Percentiles rank a stretch among this genome's conserved stretches.
These are phyloP conservation scores for Tragelaphus oryx DNA, from an alignment of 2,797 vertebrate genomes.

Conservation along the genomic window DNA sequence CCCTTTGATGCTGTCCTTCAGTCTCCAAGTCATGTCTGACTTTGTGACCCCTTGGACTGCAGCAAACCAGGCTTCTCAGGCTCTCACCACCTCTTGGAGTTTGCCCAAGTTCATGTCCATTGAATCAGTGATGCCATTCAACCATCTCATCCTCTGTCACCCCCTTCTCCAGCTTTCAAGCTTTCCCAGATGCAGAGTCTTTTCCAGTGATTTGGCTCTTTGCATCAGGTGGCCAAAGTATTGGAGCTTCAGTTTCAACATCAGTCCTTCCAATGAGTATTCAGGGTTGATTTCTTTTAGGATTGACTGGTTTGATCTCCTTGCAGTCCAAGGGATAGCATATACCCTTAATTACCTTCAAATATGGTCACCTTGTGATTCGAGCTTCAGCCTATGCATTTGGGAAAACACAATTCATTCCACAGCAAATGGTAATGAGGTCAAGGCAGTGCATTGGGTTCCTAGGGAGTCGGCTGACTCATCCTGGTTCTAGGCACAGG, in stretches of 20 bases:
- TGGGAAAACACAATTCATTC: not conserved
- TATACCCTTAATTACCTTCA: not conserved
- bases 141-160: not conserved
- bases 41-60: not conserved
- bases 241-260: not conserved
- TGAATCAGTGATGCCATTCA: not conserved
- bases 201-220: not conserved
- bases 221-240: not conserved
- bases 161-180: not conserved
- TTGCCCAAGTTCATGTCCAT: not conserved
- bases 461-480: not conserved
- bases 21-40: fast-evolving
- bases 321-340: not conserved
- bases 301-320: not conserved
- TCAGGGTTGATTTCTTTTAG: not conserved
- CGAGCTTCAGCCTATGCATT: not conserved
- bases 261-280: not conserved
- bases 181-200: not conserved
- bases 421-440: not conserved
- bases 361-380: not conserved
- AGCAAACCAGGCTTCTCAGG: not conserved
- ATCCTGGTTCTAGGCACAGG: not conserved
- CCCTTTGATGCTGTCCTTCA: not conserved
- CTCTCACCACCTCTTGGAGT: not conserved
- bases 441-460: not conserved